Base-by-base conservation (phyloP, 2,888 invertebrate genomes). In the Tipula unca region DNA sequence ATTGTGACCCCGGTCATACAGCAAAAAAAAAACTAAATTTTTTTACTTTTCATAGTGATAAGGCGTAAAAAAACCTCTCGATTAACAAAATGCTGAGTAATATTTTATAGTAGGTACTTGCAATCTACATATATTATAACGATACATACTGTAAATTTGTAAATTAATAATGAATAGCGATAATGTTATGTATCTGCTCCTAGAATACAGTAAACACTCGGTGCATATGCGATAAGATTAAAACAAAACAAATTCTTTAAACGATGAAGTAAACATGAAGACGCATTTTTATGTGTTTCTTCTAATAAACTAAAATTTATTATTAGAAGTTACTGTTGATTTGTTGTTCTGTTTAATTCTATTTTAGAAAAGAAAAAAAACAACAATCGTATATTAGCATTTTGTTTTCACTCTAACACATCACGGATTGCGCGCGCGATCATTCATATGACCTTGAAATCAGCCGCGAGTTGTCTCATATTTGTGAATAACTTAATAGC, bases 381-480 rank as follows among this genome's bases (percentile, higher is more conserved):
- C 8, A 69, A 69, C 69, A 69, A 69, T 25, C 20, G n/a, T n/a
- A 48, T 48, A 69, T 69, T 25, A 69, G 69, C 25, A 10, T 25
- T 69, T 20, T n/a, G n/a, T 25, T 69, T 25, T 69, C 20, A 25
- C 25, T 20, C 1, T 69, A 69, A 69, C 69, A 25, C 10, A 69
- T 69, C 25, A 69, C 25, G 69, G 69, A 25, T 69, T 69, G 69
- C 69, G 69, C 25, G 69, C 69, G 8, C 69, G 69, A 69, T 69
- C 69, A 69, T 69, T 69, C 69, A 69, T 69, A 69, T 69, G 69
- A 69, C 69, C 69, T 69, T 69, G 69, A 69, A 69, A 69, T 69
- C 69, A 69, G 69, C 69, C 25, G 69, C 69, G 69, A 69, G 10
- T 69, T 69, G 69, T 69, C 69, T 69, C 69, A 69, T 25, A 69